These are phyloP conservation scores for Dendroctonus ponderosae DNA, from an alignment of 1,140 invertebrate genomes.

Conservation along the genomic window DNA sequence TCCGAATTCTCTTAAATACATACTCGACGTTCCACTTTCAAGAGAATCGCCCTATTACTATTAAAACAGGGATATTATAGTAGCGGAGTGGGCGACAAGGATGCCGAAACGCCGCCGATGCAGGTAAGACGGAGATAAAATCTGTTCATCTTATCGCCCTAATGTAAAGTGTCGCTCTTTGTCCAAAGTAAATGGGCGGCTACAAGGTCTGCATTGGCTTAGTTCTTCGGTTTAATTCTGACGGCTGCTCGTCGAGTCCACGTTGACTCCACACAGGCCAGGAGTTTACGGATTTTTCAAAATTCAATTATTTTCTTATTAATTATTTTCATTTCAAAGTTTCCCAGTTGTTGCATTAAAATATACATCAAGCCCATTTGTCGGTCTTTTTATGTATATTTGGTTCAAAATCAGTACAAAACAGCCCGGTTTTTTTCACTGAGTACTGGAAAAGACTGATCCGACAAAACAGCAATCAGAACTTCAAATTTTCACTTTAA, in stretches of 20 bases:
- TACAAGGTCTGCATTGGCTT: constrained; percentile 35
- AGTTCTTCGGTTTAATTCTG: constrained; percentile 14
- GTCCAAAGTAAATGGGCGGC: constrained; percentile 49
- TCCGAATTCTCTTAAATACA: constrained; percentile 4
- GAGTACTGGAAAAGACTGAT: too few species aligned
- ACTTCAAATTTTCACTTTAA: too few species aligned
- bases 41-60: constrained; percentile 37
- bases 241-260: constrained; percentile 43
- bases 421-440: too few species aligned
- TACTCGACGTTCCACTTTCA: constrained; percentile 2
- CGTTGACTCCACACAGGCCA: constrained; percentile 38
- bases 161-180: constrained; percentile 47
- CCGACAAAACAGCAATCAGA: too few species aligned
- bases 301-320: too few species aligned
- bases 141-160: constrained; percentile 43
- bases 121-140: constrained; percentile 33
- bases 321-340: too few species aligned
- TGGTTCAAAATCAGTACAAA: too few species aligned
- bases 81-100: constrained; percentile 44
- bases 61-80: constrained; percentile 48
- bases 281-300: constrained; percentile 1
- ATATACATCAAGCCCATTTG: too few species aligned
- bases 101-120: constrained; percentile 31
- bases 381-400: too few species aligned
- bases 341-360: too few species aligned